A percentile compares a stretch with the other conserved stretches of the same genome.
phyloP scores from a whole-genome alignment of 1,140 invertebrate genomes.

The Lepidurus apus region DNA sequence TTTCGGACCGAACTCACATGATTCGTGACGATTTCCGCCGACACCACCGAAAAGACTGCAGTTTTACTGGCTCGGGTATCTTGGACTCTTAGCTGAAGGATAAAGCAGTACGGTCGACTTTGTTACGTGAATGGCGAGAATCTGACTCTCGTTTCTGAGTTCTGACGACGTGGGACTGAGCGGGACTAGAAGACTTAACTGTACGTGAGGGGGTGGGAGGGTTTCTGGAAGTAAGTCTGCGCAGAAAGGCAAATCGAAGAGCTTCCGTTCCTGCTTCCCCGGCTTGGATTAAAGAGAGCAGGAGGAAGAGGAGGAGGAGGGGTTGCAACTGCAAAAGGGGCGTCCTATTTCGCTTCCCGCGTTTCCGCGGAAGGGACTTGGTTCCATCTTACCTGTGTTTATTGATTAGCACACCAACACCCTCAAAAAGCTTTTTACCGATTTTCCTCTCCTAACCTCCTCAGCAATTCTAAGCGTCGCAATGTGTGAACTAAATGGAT shows the following conservation, averaged over 20 bases:
- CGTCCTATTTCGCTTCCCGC: background rate
- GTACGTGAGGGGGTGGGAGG: background rate
- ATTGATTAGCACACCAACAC: slow-evolving; percentile 21
- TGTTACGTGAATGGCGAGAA: slow-evolving; percentile 10
- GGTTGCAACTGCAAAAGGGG: background rate
- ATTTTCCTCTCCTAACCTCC: background rate
- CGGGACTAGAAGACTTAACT: background rate
- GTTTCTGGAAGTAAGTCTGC: background rate
- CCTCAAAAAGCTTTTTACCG: background rate
- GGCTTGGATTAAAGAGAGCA: background rate
- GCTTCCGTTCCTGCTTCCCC: slow-evolving; percentile 5
- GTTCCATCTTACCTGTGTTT: background rate
- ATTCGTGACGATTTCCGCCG: background rate
- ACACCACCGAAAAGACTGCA: background rate
- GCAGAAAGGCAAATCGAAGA: background rate
- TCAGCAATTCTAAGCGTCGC: background rate
- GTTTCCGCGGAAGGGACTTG: background rate
- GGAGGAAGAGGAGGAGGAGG: no score
- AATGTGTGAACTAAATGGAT: background rate
- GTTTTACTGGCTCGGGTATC: background rate
- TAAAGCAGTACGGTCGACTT: background rate
- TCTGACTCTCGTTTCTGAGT: background rate
- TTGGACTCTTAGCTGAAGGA: background rate
- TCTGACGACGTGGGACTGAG: background rate
- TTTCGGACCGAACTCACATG: background rate